Evolutionary conservation across 37 sponge, comb jelly and placozoan genomes (phyloP).

Genomic region (Beroe ovata): DNA sequence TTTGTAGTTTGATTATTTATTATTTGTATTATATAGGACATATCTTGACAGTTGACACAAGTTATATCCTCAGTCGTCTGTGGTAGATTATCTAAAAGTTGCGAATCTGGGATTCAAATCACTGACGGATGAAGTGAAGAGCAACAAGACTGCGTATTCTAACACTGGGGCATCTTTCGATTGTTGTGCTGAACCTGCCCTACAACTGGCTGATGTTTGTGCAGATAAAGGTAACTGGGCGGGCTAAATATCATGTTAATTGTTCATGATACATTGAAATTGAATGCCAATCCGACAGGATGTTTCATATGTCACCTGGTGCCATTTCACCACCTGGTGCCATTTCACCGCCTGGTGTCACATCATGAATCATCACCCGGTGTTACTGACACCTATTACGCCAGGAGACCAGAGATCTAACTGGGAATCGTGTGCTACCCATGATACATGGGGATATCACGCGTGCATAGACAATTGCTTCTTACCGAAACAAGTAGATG

Average conservation of each 20-base stretch:
- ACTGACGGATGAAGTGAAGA: background rate
- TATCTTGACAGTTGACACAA: no score
- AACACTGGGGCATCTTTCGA: background rate
- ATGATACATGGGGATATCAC: slow-evolving; percentile 22
- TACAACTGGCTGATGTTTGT: slow-evolving; percentile 18
- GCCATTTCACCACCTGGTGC: no score
- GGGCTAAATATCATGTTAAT: no score
- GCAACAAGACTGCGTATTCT: background rate
- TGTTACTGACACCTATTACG: background rate
- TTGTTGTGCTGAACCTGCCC: slow-evolving; percentile 37
- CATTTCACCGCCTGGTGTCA: no score
- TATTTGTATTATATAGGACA: no score
- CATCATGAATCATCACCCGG: no score
- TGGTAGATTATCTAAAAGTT: background rate
- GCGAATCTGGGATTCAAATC: background rate
- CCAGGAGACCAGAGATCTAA: background rate
- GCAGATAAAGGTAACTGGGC: slow-evolving; percentile 26
- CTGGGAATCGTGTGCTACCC: background rate
- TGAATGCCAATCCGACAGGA: no score
- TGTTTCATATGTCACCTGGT: no score
- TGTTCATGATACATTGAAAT: no score
- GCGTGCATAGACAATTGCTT: slow-evolving; percentile 27
- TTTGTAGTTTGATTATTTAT: no score
- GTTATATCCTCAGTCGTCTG: background rate
- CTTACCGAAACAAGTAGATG: background rate